Percentiles rank a stretch among this genome's conserved stretches.
phyloP scores from a whole-genome alignment of 2,113 vertebrate genomes.

The Pseudopipra pipra region DNA sequence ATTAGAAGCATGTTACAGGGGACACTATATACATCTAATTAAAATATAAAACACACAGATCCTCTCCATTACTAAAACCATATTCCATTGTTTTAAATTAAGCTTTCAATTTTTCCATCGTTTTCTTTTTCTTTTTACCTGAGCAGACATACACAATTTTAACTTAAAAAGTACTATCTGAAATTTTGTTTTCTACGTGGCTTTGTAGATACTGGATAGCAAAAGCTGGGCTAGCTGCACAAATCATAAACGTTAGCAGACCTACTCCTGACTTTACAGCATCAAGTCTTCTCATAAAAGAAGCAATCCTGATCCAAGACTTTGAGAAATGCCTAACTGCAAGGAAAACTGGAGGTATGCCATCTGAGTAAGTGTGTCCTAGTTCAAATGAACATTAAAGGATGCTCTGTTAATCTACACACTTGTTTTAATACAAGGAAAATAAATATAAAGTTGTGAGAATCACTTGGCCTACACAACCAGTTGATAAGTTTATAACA shows the following conservation, averaged over 20 bases:
- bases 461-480: neutral
- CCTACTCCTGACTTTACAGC: neutral
- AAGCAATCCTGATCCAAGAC: neutral
- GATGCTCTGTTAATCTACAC: neutral
- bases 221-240: neutral
- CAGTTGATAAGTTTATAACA: neutral
- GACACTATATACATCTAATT: neutral
- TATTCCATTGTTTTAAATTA: neutral
- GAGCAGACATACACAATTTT: neutral
- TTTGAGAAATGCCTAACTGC: neutral
- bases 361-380: neutral
- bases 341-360: accelerated
- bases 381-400: neutral
- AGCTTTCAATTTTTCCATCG: neutral
- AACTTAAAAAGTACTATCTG: neutral
- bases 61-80: neutral
- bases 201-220: neutral
- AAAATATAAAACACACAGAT: neutral
- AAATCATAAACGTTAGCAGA: neutral
- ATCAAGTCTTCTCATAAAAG: neutral
- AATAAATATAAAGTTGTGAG: neutral
- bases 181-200: neutral
- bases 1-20: neutral
- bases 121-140: neutral
- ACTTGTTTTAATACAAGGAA: neutral